Conservation (phyloP, 2,113 vertebrate genomes). For the Pelodiscus sinensis region DNA sequence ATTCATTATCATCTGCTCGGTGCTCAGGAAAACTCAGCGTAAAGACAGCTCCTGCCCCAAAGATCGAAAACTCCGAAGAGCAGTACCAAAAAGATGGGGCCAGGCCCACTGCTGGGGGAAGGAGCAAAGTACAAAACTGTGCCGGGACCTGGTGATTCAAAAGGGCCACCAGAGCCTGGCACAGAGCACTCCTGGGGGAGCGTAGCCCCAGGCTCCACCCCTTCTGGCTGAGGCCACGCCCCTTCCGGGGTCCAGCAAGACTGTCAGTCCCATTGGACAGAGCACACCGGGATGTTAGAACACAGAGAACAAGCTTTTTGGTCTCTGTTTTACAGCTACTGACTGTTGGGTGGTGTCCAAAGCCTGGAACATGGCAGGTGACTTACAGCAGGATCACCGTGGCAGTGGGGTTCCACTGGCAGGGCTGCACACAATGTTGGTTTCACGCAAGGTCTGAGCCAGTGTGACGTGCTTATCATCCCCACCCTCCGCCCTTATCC, state of each 20-base stretch:
- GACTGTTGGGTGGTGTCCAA: background rate
- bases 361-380: background rate
- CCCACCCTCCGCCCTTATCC: background rate
- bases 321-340: background rate
- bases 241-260: too few species aligned
- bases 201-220: too few species aligned
- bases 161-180: too few species aligned
- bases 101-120: too few species aligned
- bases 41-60: background rate
- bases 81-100: background rate
- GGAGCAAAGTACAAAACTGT: too few species aligned
- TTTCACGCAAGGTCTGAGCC: background rate
- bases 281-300: background rate
- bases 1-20: background rate
- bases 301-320: rapidly evolving
- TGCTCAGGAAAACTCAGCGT: background rate
- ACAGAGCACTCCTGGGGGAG: too few species aligned
- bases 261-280: too few species aligned
- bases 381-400: background rate
- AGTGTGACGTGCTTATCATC: background rate
- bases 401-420: background rate
- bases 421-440: background rate
- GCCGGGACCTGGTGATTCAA: too few species aligned
- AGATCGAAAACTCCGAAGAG: background rate
- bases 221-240: too few species aligned